Conservation (phyloP, 2,888 invertebrate species). For the Stenodema calcarata region DNA sequence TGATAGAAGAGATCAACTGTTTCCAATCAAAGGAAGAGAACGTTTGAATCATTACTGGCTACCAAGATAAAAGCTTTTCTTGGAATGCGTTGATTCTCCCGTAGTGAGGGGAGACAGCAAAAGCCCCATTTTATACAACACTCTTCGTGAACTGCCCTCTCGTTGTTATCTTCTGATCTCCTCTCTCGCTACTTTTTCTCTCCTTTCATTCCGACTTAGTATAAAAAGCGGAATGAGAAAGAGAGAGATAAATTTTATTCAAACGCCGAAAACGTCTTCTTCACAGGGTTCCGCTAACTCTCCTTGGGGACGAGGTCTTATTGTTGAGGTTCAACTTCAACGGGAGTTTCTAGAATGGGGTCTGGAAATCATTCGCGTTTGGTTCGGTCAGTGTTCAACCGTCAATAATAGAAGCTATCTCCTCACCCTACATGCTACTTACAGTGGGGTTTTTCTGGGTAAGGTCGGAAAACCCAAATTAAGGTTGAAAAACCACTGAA, state of each 20-base stretch:
- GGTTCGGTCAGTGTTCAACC: no score
- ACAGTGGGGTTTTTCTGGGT: no score
- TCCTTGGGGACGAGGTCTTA: no score
- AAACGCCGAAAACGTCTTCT: not conserved
- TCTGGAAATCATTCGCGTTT: no score
- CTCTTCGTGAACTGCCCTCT: not conserved
- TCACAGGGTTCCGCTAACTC: no score
- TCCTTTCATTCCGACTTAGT: not conserved
- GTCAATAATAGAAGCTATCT: no score
- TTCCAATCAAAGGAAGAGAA: slow-evolving; percentile 22
- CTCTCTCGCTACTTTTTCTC: no score
- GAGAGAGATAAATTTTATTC: not conserved
- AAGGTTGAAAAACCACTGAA: no score
- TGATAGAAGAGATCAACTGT: slow-evolving; percentile 32
- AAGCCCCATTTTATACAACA: not conserved
- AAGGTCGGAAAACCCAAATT: no score
- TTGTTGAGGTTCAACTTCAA: no score
- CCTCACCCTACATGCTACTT: no score
- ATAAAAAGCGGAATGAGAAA: not conserved
- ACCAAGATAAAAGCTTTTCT: slow-evolving; percentile 30
- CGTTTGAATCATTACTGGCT: slow-evolving; percentile 26
- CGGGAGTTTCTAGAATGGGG: no score
- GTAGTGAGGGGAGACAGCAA: not conserved
- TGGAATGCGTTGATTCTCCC: not conserved
- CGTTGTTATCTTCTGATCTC: not conserved